Conservation (phyloP, 2,888 invertebrate species). For the Tyria jacobaeae region DNA sequence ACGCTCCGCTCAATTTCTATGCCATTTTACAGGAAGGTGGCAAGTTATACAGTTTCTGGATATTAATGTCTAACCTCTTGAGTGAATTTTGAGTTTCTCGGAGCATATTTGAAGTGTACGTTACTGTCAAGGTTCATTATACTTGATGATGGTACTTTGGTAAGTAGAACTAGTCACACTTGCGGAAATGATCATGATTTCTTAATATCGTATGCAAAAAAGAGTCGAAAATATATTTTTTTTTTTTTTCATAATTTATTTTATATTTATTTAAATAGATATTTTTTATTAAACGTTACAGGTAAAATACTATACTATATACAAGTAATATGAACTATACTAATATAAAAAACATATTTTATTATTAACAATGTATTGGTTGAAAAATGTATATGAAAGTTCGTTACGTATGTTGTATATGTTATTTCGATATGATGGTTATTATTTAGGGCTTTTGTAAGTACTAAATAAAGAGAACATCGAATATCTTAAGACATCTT, state of each 20-base stretch:
- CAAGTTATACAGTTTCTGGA: constrained; percentile 48
- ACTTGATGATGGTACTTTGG: background rate
- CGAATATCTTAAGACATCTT: too few relatives aligned
- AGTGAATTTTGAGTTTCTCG: constrained; percentile 15
- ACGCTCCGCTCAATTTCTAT: constrained; percentile 60
- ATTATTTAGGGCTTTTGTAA: too few relatives aligned
- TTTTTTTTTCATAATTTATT: background rate
- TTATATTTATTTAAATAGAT: background rate
- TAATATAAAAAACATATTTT: too few relatives aligned
- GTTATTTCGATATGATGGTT: too few relatives aligned
- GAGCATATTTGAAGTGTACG: constrained; percentile 2
- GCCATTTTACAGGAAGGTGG: constrained; percentile 53
- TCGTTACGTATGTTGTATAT: too few relatives aligned
- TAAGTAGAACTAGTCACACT: background rate
- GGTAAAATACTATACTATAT: too few relatives aligned
- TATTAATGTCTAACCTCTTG: constrained; percentile 50
- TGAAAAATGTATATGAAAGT: too few relatives aligned
- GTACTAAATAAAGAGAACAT: too few relatives aligned
- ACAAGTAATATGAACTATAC: too few relatives aligned
- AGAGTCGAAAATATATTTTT: background rate
- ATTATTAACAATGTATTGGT: too few relatives aligned
- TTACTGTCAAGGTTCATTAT: background rate
- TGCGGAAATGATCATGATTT: background rate
- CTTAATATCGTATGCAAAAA: background rate
- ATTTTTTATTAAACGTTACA: too few relatives aligned